A percentile compares a stretch with the other conserved stretches of the same genome.
These are phyloP conservation scores for Lathamus discolor DNA, from an alignment of 2,113 vertebrate genomes.

Conservation along the genomic window DNA sequence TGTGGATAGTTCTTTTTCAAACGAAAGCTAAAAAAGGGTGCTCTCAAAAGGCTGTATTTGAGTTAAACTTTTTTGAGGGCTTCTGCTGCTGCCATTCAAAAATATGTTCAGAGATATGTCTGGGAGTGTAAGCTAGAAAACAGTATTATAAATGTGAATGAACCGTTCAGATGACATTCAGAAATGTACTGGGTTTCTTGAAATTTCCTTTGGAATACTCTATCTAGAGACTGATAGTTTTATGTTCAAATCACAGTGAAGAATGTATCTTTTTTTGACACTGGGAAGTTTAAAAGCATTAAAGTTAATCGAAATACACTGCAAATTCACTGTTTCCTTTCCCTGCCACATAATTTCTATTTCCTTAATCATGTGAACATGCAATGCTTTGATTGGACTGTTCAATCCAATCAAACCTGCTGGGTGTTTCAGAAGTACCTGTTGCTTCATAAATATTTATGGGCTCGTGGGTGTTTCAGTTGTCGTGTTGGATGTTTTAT, in stretches of 20 bases:
- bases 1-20: background rate
- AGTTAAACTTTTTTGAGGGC: background rate
- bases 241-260: background rate
- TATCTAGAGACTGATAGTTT: background rate
- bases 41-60: rapidly evolving
- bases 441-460: conserved; percentile 62
- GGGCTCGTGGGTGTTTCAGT: conserved; percentile 2
- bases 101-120: background rate
- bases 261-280: background rate
- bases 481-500: conserved; percentile 30
- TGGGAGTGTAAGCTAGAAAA: background rate
- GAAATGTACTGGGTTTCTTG: background rate
- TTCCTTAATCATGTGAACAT: background rate
- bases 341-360: background rate
- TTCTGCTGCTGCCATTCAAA: background rate
- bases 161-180: background rate
- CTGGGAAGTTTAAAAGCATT: background rate
- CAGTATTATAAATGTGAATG: background rate
- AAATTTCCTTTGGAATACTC: background rate
- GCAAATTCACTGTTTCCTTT: background rate
- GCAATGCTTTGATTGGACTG: background rate
- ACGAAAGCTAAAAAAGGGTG: background rate
- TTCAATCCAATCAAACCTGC: conserved; percentile 2
- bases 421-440: background rate
- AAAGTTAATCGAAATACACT: background rate